Conservation (phyloP, 2,113 vertebrate genomes). For the Sylvia atricapilla region DNA sequence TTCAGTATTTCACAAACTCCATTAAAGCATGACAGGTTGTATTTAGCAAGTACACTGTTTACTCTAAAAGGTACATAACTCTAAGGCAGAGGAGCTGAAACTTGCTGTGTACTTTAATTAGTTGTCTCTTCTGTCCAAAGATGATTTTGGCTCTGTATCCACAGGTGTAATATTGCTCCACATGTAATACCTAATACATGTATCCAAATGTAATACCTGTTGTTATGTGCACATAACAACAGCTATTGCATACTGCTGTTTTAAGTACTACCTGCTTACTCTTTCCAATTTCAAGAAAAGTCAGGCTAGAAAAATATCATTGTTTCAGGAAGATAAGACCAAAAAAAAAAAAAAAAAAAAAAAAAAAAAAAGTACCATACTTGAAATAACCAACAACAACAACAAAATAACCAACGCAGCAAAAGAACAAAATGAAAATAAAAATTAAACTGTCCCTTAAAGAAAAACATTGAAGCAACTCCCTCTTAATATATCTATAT, state of each 20-base stretch:
- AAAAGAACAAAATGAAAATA: not conserved
- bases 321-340: not conserved
- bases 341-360: not conserved
- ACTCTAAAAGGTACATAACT: not conserved
- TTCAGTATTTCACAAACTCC: not conserved
- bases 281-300: not conserved
- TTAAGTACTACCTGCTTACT: not conserved
- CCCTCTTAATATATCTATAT: not conserved
- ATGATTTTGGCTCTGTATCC: not conserved
- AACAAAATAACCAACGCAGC: accelerated
- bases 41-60: not conserved
- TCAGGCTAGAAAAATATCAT: not conserved
- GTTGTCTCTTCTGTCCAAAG: not conserved
- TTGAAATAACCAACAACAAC: no score
- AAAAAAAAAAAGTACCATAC: not conserved
- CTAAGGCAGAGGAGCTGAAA: not conserved
- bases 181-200: no score
- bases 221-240: not conserved
- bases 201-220: no score
- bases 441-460: not conserved
- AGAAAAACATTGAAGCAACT: not conserved
- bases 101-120: constrained; percentile 8
- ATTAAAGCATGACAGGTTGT: not conserved
- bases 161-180: not conserved
- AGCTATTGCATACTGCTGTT: not conserved